These are phyloP conservation scores for Scelioninae gen. 1 DNA, from an alignment of 2,888 invertebrate genomes.

Conservation along the genomic window DNA sequence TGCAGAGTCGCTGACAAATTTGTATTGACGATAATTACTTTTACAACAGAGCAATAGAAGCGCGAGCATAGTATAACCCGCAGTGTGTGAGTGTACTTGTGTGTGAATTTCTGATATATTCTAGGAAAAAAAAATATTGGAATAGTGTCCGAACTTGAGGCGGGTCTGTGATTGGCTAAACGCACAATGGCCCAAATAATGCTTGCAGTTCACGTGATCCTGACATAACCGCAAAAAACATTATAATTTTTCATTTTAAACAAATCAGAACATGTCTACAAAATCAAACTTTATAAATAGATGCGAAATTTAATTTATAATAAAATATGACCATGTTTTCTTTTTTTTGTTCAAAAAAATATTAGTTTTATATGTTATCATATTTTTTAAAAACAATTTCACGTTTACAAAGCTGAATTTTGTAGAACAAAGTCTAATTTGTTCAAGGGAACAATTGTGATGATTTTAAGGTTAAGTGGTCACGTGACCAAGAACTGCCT, in stretches of 20 bases:
- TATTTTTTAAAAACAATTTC: no score
- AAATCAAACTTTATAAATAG: no score
- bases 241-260: no score
- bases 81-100: slow-evolving; percentile 14
- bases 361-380: no score
- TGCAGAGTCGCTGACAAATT: slow-evolving; percentile 20
- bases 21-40: slow-evolving; percentile 27
- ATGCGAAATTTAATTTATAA: no score
- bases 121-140: slow-evolving; percentile 70
- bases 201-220: no score
- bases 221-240: no score
- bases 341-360: no score
- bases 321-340: no score
- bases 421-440: background rate
- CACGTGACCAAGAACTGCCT: background rate
- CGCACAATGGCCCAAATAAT: slow-evolving; percentile 14
- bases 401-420: no score
- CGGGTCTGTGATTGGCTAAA: slow-evolving; percentile 79
- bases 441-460: slow-evolving; percentile 11
- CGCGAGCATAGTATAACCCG: slow-evolving; percentile 29
- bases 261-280: no score
- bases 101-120: slow-evolving; percentile 7
- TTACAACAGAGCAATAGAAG: slow-evolving; percentile 57
- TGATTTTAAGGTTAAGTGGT: background rate
- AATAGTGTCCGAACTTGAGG: slow-evolving; percentile 75